Evolutionary conservation across 2,797 vertebrate genomes (phyloP).

Genomic region (Arctocebus calabarensis): DNA sequence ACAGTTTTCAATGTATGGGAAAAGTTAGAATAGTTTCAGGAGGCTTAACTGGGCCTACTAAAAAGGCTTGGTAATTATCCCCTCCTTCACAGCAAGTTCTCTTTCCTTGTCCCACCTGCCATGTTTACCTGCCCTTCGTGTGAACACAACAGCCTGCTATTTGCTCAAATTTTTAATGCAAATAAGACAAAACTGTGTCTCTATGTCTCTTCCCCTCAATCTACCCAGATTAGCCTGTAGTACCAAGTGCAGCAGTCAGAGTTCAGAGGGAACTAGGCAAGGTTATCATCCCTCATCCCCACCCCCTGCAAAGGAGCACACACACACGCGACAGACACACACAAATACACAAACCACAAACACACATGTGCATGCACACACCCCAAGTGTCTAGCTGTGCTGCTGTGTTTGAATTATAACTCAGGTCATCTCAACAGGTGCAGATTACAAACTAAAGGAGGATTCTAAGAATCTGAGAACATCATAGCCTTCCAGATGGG

Average conservation of each 20-base stretch:
- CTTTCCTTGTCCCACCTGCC: not conserved
- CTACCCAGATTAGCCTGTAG: not conserved
- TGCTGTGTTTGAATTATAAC: not conserved
- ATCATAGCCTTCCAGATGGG: not conserved
- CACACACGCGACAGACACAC: not conserved
- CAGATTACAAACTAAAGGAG: not conserved
- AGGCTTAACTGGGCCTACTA: not conserved
- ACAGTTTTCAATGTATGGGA: not conserved
- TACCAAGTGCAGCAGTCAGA: not conserved
- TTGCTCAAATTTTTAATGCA: not conserved
- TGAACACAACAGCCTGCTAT: not conserved
- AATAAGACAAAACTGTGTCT: not conserved
- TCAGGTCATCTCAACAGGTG: not conserved
- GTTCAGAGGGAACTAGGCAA: not conserved
- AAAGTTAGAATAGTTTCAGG: not conserved
- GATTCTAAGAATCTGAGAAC: not conserved
- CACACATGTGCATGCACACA: not conserved
- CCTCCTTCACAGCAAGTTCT: not conserved
- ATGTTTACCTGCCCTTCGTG: not conserved
- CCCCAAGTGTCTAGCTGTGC: not conserved
- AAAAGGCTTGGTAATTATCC: not conserved
- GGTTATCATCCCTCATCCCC: not conserved
- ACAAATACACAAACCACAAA: not conserved
- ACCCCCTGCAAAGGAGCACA: not conserved
- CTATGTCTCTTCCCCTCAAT: not conserved